Evolutionary conservation across 2,113 vertebrate genomes (phyloP), one percentile per base, ranked within the genome.

Genomic region (Hippolais icterina): DNA sequence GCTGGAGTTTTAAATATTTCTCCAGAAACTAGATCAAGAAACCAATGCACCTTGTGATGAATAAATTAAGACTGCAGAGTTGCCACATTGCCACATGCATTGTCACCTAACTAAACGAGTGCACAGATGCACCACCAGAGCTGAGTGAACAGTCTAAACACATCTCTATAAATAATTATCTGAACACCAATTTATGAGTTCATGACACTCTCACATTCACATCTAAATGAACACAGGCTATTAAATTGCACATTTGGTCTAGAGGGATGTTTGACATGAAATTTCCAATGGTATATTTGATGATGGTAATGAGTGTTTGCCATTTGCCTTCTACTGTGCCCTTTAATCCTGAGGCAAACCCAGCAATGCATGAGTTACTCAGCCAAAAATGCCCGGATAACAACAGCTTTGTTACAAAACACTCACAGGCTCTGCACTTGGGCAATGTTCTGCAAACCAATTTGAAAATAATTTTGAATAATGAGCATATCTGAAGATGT

Each of bases 1-100:
- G 56, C 60, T 97, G 92, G 88, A 87, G 53, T 46, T 90, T 95
- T 94, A 91, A 93, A 82, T 87, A 82, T 92, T 96, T 88, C 71
- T 93, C 33, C 69, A 93, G 76, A 87, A 95, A 89, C 44, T 71
- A 46, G 65, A 89, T 81, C 69, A 81, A 84, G 88, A 90, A 94
- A 63, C 41, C 60, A 87, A 54, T 90, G 68, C 49, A 89, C 80
- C 69, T 92, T 92, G 59, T 86, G 75, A 83, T 94, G 88, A 93
- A 88, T 83, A 92, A 83, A 96, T 96, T 83, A 93, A 85, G 63
- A 74, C 63, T 94, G 61, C 75, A 61, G 87, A 96, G 66, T 50
- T 94, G 46, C 63, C 54, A 74, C 59, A 76, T 79, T 88, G 54
- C 87, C 39, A 53, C 44, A 24, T 66, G 50, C 66, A 54, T 82